Conservation (phyloP, 2,888 invertebrate genomes). For the Synanthedon myopaeformis region DNA sequence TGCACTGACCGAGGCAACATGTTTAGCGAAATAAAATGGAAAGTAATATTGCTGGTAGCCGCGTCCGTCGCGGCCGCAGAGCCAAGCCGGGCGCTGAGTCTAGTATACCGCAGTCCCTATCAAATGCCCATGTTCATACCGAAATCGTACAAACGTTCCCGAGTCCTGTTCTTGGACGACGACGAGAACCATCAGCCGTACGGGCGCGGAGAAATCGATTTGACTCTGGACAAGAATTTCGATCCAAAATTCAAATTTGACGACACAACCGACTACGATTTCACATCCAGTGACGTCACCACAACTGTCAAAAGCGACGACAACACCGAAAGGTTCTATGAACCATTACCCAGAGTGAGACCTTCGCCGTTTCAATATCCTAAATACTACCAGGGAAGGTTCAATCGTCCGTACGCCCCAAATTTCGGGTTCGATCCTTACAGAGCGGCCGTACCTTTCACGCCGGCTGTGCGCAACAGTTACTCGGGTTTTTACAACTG, state of each 20-base stretch:
- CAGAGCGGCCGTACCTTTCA: conserved; percentile 20
- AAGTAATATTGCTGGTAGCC: conserved; percentile 53
- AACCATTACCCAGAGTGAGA: conserved; percentile 35
- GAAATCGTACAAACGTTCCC: conserved; percentile 32
- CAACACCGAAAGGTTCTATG: conserved; percentile 53
- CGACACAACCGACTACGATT: conserved; percentile 57
- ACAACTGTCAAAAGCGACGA: conserved; percentile 22
- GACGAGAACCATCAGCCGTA: conserved; percentile 41
- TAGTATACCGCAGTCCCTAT: conserved; percentile 42
- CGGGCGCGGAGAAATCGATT: conserved; percentile 54
- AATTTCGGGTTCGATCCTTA: conserved; percentile 43
- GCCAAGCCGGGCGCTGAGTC: conserved; percentile 50
- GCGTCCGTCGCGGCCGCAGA: conserved; percentile 46
- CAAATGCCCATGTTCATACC: conserved; percentile 52
- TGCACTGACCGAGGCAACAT: conserved; percentile 61
- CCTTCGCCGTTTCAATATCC: conserved; percentile 28
- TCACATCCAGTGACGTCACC: conserved; percentile 42
- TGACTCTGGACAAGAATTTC: conserved; percentile 33
- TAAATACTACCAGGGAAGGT: conserved; percentile 46
- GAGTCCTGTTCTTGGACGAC: conserved; percentile 52
- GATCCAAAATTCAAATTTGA: conserved; percentile 59
- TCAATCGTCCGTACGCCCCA: conserved; percentile 48
- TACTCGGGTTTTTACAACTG: conserved; percentile 36
- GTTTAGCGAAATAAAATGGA: conserved; percentile 62
- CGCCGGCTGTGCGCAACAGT: conserved; percentile 40